A percentile compares a stretch with the other conserved stretches of the same genome.
Evolutionary conservation across 1,140 invertebrate species (phyloP).

Genomic region (Drosophila baimaii): DNA sequence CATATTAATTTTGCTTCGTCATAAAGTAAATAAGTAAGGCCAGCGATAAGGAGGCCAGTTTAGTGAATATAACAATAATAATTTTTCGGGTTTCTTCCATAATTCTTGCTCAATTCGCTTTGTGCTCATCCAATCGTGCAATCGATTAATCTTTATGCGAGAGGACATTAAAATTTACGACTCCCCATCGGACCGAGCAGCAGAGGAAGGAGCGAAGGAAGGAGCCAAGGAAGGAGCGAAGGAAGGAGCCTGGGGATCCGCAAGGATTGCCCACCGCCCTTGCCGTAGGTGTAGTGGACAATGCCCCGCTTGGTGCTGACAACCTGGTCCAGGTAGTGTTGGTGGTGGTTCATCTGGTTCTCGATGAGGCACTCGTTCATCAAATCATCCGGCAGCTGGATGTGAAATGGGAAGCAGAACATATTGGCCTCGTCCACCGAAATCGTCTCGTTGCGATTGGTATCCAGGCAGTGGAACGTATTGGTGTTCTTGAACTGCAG

Average conservation of each 20-base stretch:
- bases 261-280: neutral
- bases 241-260: neutral
- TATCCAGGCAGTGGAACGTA: conserved; percentile 28
- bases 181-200: conserved; percentile 19
- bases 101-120: neutral
- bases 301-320: conserved; percentile 22
- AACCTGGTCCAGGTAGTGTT: neutral
- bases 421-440: conserved; percentile 26
- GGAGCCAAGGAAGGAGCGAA: neutral
- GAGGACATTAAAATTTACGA: conserved; percentile 68
- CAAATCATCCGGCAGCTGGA: conserved; percentile 63
- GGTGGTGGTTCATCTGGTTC: rapidly evolving
- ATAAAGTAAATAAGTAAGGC: conserved; percentile 39
- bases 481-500: conserved; percentile 26
- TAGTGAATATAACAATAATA: neutral
- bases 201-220: neutral
- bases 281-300: conserved; percentile 52
- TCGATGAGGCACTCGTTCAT: conserved; percentile 45
- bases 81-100: neutral
- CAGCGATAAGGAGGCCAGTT: conserved; percentile 12
- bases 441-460: conserved; percentile 7
- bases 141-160: conserved; percentile 70
- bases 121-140: conserved; percentile 24
- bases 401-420: conserved; percentile 69
- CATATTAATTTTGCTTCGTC: conserved; percentile 30